Base-by-base conservation (phyloP, 2,113 vertebrate genomes). In the Corydoras sp. region DNA sequence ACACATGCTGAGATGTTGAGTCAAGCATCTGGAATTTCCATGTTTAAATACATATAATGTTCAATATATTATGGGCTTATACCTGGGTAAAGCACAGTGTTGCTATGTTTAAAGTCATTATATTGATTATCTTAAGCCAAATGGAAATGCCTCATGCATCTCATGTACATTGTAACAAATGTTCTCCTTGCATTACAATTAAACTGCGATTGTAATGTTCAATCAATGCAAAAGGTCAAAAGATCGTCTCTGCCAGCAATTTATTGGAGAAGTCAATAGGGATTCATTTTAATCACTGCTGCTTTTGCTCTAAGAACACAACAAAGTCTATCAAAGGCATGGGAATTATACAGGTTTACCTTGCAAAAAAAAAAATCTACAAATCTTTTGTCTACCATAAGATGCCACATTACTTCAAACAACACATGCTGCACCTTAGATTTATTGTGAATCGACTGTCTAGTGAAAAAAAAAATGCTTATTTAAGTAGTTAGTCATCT, bases 121-220 rank as follows among this genome's bases (percentile, higher is more conserved):
- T 4, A 43, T 43, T 43, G 35, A 43, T 43, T 43, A 43, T 43
- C 35, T 43, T 43, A 43, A 43, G 35, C 35, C 35, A 43, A 43
- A 43, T 43, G 35, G 35, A 43, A 43, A 43, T 43, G 35, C n/a
- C 43, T 71, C 62, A 32, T 70, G 10, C 58, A 93, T 96, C 92
- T 94, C 93, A 90, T 91, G 90, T 93, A 92, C 92, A 95, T 97
- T 95, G 95, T 95, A 98, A 97, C 94, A 97, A 98, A 98, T 97
- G 95, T 96, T 91, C 94, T 92, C 93, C 94, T 96, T 98, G 95
- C 95, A 97, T 97, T 97, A 94, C 95, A 98, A 98, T 98, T 96
- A 95, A 98, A 99, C 95, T 96, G 93, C 95, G 95, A 98, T 96
- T 98, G 95, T 98, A 98, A 95, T 97, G 95, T 97, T 95, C 95